Evolutionary conservation across 2,113 vertebrate species (phyloP).

Genomic region (Hemicordylus capensis): DNA sequence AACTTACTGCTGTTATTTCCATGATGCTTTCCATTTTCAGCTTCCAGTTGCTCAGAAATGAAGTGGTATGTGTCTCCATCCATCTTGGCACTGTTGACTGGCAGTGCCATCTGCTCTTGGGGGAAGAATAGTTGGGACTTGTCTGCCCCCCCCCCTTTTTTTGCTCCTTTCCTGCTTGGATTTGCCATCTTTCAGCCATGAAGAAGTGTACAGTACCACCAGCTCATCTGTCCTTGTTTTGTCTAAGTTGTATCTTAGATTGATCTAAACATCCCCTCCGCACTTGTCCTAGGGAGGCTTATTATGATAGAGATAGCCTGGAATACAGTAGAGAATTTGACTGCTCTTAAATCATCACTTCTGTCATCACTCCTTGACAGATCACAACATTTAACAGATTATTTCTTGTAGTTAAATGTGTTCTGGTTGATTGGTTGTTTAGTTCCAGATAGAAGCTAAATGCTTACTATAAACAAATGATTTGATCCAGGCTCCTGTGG

Average conservation of each 20-base stretch:
- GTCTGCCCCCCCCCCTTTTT: not conserved
- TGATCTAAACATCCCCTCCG: not conserved
- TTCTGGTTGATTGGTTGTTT: not conserved
- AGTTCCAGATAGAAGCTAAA: not conserved
- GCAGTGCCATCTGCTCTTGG: not conserved
- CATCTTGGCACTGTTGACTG: not conserved
- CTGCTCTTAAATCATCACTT: not conserved
- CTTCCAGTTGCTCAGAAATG: conserved; percentile 49
- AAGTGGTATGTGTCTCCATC: not conserved
- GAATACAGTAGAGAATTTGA: not conserved
- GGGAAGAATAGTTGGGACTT: not conserved
- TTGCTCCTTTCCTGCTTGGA: not conserved
- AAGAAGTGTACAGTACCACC: not conserved
- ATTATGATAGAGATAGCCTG: not conserved
- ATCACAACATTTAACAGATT: not conserved
- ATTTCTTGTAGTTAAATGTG: not conserved
- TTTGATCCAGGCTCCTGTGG: not conserved
- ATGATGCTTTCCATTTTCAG: conserved; percentile 43
- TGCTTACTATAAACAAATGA: not conserved
- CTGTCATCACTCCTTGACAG: not conserved
- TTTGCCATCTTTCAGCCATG: not conserved
- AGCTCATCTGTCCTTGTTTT: not conserved
- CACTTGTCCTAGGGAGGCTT: not conserved
- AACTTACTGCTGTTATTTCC: conserved; percentile 49
- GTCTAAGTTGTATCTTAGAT: not conserved